phyloP scores from a whole-genome alignment of 2,113 vertebrate species.

The Malaclemys terrapin region DNA sequence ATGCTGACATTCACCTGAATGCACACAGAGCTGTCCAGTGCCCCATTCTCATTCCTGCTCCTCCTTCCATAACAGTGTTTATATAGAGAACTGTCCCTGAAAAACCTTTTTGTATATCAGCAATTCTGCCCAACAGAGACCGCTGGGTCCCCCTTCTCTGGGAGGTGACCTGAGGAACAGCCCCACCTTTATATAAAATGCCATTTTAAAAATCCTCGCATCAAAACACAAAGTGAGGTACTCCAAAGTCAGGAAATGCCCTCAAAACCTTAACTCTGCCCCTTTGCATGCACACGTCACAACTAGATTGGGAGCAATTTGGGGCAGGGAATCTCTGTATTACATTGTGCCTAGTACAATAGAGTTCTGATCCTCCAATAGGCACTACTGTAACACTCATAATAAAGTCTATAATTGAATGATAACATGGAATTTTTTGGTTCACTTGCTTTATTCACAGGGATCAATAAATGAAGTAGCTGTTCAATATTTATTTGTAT shows the following conservation, averaged over 20 bases:
- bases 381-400: background rate
- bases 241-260: background rate
- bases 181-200: background rate
- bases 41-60: background rate
- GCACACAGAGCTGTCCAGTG: background rate
- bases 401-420: background rate
- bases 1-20: background rate
- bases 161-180: background rate
- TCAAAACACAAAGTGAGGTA: background rate
- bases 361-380: background rate
- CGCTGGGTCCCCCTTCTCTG: background rate
- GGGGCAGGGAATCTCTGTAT: background rate
- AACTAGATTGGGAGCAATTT: background rate
- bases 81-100: background rate
- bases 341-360: background rate
- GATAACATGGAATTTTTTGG: background rate
- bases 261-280: background rate
- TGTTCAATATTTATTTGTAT: conserved; percentile 54
- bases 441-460: background rate
- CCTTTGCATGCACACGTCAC: background rate
- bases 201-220: background rate
- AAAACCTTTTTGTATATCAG: background rate
- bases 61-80: background rate
- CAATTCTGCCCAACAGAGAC: background rate
- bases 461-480: background rate